Conservation (phyloP, 2,888 invertebrate species). For the Muschampia staudingeri region DNA sequence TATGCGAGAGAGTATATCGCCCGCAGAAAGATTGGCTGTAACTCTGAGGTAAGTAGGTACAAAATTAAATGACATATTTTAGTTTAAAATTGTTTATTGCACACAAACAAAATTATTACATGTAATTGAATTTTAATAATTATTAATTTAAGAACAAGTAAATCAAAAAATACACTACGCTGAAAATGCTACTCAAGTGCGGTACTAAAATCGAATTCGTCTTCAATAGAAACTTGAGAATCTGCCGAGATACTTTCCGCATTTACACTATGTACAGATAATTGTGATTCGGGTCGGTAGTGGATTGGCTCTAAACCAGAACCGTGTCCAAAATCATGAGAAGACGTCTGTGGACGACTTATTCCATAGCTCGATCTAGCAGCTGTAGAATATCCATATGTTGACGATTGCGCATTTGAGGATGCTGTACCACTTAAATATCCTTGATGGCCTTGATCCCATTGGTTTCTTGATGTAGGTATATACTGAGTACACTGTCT, state of each 20-base stretch:
- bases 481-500: slow-evolving; percentile 65
- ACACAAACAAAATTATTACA: slow-evolving; percentile 64
- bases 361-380: slow-evolving; percentile 66
- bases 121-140: slow-evolving; percentile 62
- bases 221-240: slow-evolving; percentile 66
- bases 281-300: slow-evolving; percentile 67
- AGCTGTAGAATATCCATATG: slow-evolving; percentile 68
- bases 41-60: slow-evolving; percentile 64
- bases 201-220: slow-evolving; percentile 68
- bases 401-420: slow-evolving; percentile 66
- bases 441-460: slow-evolving; percentile 65
- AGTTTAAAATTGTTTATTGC: slow-evolving; percentile 64
- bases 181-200: slow-evolving; percentile 66
- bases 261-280: slow-evolving; percentile 67
- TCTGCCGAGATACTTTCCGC: slow-evolving; percentile 59
- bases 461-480: slow-evolving; percentile 67
- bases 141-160: slow-evolving; percentile 32
- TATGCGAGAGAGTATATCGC: slow-evolving; percentile 65
- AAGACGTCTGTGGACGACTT: slow-evolving; percentile 61
- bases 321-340: slow-evolving; percentile 66
- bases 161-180: slow-evolving; percentile 38
- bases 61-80: slow-evolving; percentile 65
- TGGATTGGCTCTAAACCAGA: slow-evolving; percentile 66
- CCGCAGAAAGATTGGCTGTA: slow-evolving; percentile 67
- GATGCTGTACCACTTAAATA: slow-evolving; percentile 64